phyloP scores from a whole-genome alignment of 2,888 invertebrate genomes.

The Stictocephala bisonia region DNA sequence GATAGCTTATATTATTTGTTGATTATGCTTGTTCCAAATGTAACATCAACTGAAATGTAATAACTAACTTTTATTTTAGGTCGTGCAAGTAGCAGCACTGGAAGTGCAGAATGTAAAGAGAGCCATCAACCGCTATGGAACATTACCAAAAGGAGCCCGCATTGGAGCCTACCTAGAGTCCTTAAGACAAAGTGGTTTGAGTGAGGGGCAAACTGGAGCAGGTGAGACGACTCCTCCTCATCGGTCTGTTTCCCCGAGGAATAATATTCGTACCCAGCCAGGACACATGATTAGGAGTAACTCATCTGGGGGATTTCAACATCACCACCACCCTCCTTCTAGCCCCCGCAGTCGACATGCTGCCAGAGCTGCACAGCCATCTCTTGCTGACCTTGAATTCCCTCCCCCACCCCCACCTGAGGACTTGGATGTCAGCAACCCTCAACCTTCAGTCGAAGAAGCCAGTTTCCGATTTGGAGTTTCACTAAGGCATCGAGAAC shows the following conservation, averaged over 20 bases:
- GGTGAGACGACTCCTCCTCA: slow-evolving; percentile 56
- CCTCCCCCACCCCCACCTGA: slow-evolving; percentile 90
- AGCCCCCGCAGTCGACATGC: slow-evolving; percentile 64
- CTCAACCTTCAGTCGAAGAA: slow-evolving; percentile 77
- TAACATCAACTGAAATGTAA: too few species aligned
- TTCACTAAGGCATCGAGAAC: slow-evolving; percentile 75
- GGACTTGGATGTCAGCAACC: slow-evolving; percentile 62
- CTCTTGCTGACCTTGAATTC: slow-evolving; percentile 85
- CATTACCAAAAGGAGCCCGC: slow-evolving; percentile 94
- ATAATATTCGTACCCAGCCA: slow-evolving; percentile 72
- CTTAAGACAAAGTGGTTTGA: slow-evolving; percentile 80
- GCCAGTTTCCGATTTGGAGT: slow-evolving; percentile 79
- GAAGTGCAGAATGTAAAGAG: slow-evolving; percentile 96
- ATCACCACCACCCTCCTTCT: slow-evolving; percentile 68
- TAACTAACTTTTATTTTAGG: slow-evolving; percentile 63
- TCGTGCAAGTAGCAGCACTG: slow-evolving; percentile 88
- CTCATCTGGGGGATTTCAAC: slow-evolving; percentile 78
- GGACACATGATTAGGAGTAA: slow-evolving; percentile 91
- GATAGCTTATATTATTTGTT: too few species aligned
- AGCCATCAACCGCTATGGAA: slow-evolving; percentile 95
- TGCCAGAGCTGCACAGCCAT: slow-evolving; percentile 73
- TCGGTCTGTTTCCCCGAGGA: slow-evolving; percentile 74
- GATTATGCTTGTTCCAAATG: too few species aligned
- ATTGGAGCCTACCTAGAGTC: slow-evolving; percentile 97
- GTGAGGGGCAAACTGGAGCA: slow-evolving; percentile 38